phyloP scores from a whole-genome alignment of 2,797 vertebrate genomes.

The Astyanax mexicanus region DNA sequence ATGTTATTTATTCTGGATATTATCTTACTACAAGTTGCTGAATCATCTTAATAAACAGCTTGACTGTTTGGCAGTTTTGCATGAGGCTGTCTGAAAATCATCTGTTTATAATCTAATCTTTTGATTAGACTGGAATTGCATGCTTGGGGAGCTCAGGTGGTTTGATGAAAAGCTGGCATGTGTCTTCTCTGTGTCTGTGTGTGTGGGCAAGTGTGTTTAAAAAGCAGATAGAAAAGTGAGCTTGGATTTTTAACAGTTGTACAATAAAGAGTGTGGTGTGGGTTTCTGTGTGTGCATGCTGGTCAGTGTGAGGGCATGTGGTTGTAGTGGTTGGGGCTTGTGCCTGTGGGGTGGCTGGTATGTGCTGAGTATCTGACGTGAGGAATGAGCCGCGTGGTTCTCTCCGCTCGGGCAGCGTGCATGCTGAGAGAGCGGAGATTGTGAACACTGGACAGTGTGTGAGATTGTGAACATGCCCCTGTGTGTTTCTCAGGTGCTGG shows the following conservation, averaged over 20 bases:
- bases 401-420: slow-evolving; percentile 6
- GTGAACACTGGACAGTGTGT: slow-evolving; percentile 55
- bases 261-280: neutral
- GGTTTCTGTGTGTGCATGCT: slow-evolving; percentile 30
- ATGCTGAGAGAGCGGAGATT: slow-evolving; percentile 67
- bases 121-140: slow-evolving; percentile 42
- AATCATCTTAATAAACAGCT: neutral
- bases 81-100: slow-evolving; percentile 34
- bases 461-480: slow-evolving; percentile 57
- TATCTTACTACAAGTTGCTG: neutral
- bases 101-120: slow-evolving; percentile 22
- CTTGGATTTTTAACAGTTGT: neutral
- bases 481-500: slow-evolving; percentile 86
- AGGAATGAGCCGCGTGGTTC: slow-evolving; percentile 10
- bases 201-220: neutral
- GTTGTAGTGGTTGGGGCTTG: slow-evolving; percentile 76
- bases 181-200: slow-evolving; percentile 24
- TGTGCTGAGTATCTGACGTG: slow-evolving; percentile 11
- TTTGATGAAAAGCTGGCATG: slow-evolving; percentile 36
- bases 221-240: neutral
- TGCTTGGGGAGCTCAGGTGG: slow-evolving; percentile 41
- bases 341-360: slow-evolving; percentile 69
- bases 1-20: neutral
- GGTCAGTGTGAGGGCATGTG: slow-evolving; percentile 41
- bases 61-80: slow-evolving; percentile 16